These are phyloP conservation scores for Centruroides sculpturatus DNA, from an alignment of 1,140 invertebrate genomes.

Conservation along the genomic window DNA sequence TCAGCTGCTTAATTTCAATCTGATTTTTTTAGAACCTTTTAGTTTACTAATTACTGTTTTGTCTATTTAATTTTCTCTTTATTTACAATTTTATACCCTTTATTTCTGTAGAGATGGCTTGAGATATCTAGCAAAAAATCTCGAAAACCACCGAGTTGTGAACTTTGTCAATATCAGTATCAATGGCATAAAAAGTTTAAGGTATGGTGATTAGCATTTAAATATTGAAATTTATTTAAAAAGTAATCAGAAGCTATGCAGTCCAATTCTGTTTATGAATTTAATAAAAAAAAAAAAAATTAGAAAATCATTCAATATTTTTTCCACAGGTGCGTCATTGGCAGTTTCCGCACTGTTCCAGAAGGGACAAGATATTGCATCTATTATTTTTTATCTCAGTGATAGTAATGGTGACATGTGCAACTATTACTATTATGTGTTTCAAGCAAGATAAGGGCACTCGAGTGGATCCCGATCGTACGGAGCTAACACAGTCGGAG, in stretches of 20 bases:
- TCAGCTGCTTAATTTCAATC: no score
- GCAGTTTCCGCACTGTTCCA: slow-evolving; percentile 32
- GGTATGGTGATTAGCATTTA: slow-evolving; percentile 22
- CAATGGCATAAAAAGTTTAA: slow-evolving; percentile 39
- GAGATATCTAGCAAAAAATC: slow-evolving; percentile 33
- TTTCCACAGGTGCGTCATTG: slow-evolving; percentile 27
- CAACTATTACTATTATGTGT: slow-evolving; percentile 35
- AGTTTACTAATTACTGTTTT: no score
- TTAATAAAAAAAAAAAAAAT: no score
- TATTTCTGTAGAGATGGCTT: slow-evolving; percentile 35
- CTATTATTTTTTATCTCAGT: slow-evolving; percentile 33
- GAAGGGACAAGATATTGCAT: slow-evolving; percentile 36
- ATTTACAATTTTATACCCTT: no score
- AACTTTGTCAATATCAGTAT: slow-evolving; percentile 41
- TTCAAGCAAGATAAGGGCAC: slow-evolving; percentile 35
- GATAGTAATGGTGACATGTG: slow-evolving; percentile 35
- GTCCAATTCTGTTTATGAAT: no score
- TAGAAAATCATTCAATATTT: no score
- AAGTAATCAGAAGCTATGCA: no score
- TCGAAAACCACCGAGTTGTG: slow-evolving; percentile 35
- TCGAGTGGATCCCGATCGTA: slow-evolving; percentile 23
- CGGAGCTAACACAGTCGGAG: slow-evolving; percentile 34
- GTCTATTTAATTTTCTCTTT: no score
- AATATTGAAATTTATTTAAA: no score
- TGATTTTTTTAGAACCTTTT: no score